Conservation (phyloP, 2,113 vertebrate species). For the Brienomyrus brachyistius region DNA sequence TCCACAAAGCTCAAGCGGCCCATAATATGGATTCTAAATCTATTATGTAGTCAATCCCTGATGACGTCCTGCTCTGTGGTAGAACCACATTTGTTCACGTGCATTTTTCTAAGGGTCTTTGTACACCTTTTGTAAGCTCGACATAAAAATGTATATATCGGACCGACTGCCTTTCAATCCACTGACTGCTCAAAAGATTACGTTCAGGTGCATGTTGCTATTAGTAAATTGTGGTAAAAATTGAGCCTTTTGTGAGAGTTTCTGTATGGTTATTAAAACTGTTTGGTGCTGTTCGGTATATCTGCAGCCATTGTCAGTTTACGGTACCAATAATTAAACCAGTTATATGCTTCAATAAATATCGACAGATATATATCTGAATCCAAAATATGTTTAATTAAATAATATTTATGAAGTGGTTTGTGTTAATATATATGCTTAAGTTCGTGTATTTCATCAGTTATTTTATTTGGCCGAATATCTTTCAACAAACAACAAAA, state of each 20-base stretch:
- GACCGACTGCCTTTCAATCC: neutral
- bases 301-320: neutral
- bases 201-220: neutral
- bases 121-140: neutral
- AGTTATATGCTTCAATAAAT: neutral
- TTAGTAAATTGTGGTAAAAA: neutral
- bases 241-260: neutral
- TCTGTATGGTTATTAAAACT: neutral
- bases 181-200: neutral
- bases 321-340: neutral
- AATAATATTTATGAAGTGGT: neutral
- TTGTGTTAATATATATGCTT: neutral
- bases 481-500: neutral
- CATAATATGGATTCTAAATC: neutral
- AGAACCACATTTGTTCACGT: neutral
- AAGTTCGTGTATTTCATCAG: neutral
- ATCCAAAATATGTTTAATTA: neutral
- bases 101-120: neutral
- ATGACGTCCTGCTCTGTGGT: neutral
- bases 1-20: neutral
- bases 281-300: neutral
- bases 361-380: neutral
- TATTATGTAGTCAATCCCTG: neutral
- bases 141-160: neutral
- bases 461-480: neutral